A percentile compares a stretch with the other conserved stretches of the same genome.
These are phyloP conservation scores for Gracilinanus agilis DNA, from an alignment of 2,113 vertebrate genomes.

Conservation along the genomic window DNA sequence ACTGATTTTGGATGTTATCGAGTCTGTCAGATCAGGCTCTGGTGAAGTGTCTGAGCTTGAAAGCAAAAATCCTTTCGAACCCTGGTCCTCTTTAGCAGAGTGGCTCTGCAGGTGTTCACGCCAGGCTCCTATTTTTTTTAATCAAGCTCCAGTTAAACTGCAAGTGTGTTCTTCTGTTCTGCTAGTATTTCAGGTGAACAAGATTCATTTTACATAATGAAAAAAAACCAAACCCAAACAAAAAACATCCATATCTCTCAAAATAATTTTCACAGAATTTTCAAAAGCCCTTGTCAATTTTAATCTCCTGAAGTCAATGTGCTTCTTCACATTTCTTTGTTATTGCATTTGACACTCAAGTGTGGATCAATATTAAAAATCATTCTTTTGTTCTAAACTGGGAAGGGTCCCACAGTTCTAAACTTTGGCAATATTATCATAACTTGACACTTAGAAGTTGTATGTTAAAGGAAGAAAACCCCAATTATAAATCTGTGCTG, in stretches of 20 bases:
- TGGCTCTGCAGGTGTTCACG: not conserved
- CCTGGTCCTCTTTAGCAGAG: not conserved
- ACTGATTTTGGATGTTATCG: slow-evolving; percentile 24
- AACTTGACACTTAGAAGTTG: slow-evolving; percentile 15
- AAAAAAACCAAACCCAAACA: too few species aligned
- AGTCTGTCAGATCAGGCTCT: slow-evolving; percentile 2
- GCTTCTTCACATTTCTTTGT: slow-evolving; percentile 46
- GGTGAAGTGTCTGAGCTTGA: not conserved
- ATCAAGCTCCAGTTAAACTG: slow-evolving; percentile 27
- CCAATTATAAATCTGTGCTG: not conserved
- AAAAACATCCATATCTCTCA: slow-evolving; percentile 18
- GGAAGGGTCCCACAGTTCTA: slow-evolving; percentile 36
- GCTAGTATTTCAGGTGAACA: slow-evolving; percentile 51
- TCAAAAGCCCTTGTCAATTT: slow-evolving; percentile 31
- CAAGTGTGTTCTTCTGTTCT: not conserved
- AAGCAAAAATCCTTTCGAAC: not conserved
- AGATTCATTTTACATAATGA: slow-evolving; percentile 16
- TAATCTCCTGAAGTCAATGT: slow-evolving; percentile 45
- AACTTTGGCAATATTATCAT: slow-evolving; percentile 17
- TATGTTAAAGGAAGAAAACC: not conserved
- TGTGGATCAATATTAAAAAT: slow-evolving; percentile 36
- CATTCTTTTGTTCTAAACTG: slow-evolving; percentile 43
- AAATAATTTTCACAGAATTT: slow-evolving; percentile 52
- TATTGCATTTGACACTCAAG: not conserved
- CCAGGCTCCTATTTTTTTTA: not conserved